A percentile compares a stretch with the other conserved stretches of the same genome.
Evolutionary conservation across 1,140 invertebrate species (phyloP).

Genomic region (Phthorimaea operculella): DNA sequence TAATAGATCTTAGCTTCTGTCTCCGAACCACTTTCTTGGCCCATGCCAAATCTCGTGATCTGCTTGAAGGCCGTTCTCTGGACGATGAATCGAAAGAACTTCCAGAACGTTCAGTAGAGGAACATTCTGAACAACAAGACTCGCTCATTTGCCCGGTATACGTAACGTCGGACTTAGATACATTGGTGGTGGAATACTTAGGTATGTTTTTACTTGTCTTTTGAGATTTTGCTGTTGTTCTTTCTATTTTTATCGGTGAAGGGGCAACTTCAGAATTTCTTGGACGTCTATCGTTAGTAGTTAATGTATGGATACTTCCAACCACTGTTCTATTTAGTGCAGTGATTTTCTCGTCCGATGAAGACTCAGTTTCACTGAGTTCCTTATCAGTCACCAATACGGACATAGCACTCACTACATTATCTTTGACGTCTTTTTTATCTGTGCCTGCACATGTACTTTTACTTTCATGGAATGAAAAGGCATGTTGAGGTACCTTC

Average conservation of each 20-base stretch:
- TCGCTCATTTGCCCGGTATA: conserved; percentile 22
- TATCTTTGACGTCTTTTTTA: conserved; percentile 47
- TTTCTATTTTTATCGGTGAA: conserved; percentile 37
- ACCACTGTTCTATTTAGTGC: background rate
- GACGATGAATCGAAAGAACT: background rate
- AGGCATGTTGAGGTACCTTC: conserved; percentile 9
- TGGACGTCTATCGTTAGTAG: background rate
- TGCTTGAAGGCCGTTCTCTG: background rate
- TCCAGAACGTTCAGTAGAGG: conserved; percentile 24
- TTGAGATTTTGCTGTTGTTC: background rate
- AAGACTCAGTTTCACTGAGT: conserved; percentile 15
- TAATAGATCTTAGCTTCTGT: conserved; percentile 20
- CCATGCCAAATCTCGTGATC: conserved; percentile 45
- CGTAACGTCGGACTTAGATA: conserved; percentile 31
- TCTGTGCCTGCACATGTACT: conserved; percentile 31
- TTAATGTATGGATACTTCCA: background rate
- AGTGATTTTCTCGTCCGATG: background rate
- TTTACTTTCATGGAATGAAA: conserved; percentile 18
- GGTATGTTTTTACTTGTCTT: conserved; percentile 6
- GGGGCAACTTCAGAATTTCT: conserved; percentile 48
- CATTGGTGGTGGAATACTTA: conserved; percentile 33
- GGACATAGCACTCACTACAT: conserved; percentile 42
- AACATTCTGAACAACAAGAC: conserved; percentile 31
- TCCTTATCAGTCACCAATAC: conserved; percentile 43
- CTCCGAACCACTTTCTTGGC: conserved; percentile 20